Evolutionary conservation across 2,888 invertebrate genomes (phyloP), one percentile per base, ranked within the genome.

Genomic region (Steinernema scapterisci): DNA sequence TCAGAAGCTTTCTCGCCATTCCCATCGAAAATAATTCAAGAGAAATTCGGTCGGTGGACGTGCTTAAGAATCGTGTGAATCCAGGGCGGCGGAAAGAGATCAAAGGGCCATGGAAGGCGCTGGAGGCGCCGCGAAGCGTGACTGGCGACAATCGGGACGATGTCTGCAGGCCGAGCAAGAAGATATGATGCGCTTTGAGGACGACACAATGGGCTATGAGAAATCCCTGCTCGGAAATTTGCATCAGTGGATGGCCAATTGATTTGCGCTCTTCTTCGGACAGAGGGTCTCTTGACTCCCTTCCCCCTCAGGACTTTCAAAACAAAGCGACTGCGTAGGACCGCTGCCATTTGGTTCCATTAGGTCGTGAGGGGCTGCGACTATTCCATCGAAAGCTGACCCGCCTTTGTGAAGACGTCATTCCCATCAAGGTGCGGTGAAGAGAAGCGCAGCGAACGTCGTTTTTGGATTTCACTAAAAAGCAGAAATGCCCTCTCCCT

Each of bases 221-320:
- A 63, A 63, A 63, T 63, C 63, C 63, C 63, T 63, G 63, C 63
- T 63, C 63, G 63, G 63, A 63, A 63, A 63, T 63, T 63, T 63
- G 38, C 63, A 63, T 63, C 63, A 63, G 63, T 63, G 63, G 27
- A 63, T 63, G 63, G 63, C 27, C 63, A 63, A 63, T 63, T 63
- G 63, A 63, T 63, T 63, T 63, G 63, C 63, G 63, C 63, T 31
- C 63, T 63, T 63, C 63, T 63, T 63, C 63, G 63, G 31, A 63
- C 63, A 31, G 63, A 63, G 63, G 31, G 63, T 63, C 63, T 63
- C 63, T 63, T 63, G 63, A 63, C 63, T 63, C 63, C 27, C 27
- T 31, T 9, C 23, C 31, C 63, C 63, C 63, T 63, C 63, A 63
- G 63, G 63, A 27, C 63, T 63, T 63, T 63, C 63, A 63, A 63